Conservation (phyloP, 2,797 vertebrate species). For the Myotis myotis region DNA sequence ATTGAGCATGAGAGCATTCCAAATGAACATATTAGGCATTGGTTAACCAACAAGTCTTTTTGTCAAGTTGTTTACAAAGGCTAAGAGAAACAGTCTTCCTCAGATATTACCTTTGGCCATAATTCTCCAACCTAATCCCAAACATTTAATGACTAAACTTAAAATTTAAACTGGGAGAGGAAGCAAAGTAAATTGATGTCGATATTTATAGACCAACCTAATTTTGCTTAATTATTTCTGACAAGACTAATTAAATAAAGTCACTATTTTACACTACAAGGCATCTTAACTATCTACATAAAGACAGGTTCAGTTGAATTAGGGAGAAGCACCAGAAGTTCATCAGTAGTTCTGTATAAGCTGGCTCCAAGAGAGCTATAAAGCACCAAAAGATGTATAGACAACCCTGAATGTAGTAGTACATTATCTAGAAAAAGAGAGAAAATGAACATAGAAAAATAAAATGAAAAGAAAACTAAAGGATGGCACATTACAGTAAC, state of each 20-base stretch:
- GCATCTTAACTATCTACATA: not conserved
- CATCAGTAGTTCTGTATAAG: not conserved
- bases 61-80: conserved; percentile 56
- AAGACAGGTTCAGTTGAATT: conserved; percentile 19
- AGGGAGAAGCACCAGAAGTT: not conserved
- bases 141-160: conserved; percentile 54
- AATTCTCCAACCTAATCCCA: conserved; percentile 16
- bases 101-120: not conserved
- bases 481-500: not conserved
- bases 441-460: not conserved
- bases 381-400: not conserved
- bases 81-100: conserved; percentile 5
- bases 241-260: conserved; percentile 60
- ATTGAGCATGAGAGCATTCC: conserved; percentile 52
- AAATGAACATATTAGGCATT: conserved; percentile 26
- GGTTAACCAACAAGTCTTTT: conserved; percentile 44
- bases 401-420: not conserved
- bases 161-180: conserved; percentile 8
- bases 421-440: not conserved
- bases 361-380: not conserved
- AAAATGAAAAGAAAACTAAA: conserved; percentile 27
- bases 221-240: conserved; percentile 56
- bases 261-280: conserved; percentile 44
- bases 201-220: conserved; percentile 52
- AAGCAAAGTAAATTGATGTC: conserved; percentile 44